Evolutionary conservation across 2,113 vertebrate genomes (phyloP), one percentile per base, ranked within the genome.

Genomic region (Zosterops japonicus): DNA sequence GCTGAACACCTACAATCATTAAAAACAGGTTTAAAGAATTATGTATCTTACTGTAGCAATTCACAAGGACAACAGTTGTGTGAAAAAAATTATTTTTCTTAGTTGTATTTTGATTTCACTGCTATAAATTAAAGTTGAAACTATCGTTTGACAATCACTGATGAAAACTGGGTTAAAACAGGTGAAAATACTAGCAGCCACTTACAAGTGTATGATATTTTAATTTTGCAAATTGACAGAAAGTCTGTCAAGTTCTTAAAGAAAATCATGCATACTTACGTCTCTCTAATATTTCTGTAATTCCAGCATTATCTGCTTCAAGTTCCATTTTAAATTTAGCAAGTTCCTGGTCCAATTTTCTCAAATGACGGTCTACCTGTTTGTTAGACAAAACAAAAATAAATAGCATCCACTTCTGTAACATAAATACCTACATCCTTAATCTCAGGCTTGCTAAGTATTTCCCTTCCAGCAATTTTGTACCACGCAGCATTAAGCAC

Each of bases 251-350:
- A 21, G 49, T 49, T 80, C 50, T 53, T 46, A 46, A 86, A 64
- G 20, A 75, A 67, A 86, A 77, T 8, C 18, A 89, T 1, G n/a
- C 71, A 87, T 95, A 98, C 99, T 98, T 97, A 99, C 99, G 98
- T 98, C 99, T 98, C 97, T 99, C 99, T 96, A 99, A 93, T 97
- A 99, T 98, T 97, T 99, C 99, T 9, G 99, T 99, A 97, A 99
- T 99, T 76, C 99, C 99, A 77, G 99, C 99, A 88, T 99, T 99
- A 98, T 99, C 99, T 22, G 99, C 99, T 98, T 99, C 99, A 95
- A 99, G 98, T 95, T 99, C 99, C 99, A 99, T 99, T 98, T 99
- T 99, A 95, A 99, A 99, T 95, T 99, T 99, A 88, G 99, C 99
- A 8, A 99, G 98, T 92, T 99, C 99, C 97, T 99, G 99, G 97